Conservation (phyloP, 2,888 invertebrate genomes). For the Acrocyrtus sp. region DNA sequence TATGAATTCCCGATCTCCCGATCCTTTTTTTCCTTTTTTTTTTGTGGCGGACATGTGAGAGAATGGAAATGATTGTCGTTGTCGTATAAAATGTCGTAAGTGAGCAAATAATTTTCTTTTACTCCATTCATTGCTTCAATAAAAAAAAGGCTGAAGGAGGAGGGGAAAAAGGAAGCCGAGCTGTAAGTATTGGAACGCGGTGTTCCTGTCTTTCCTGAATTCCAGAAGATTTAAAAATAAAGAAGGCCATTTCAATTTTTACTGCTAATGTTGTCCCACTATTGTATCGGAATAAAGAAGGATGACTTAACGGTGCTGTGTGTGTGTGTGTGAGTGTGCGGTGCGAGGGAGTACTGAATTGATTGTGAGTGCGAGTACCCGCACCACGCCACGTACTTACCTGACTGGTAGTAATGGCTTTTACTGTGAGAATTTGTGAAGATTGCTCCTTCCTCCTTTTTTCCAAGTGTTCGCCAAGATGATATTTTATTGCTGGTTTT, state of each 20-base stretch:
- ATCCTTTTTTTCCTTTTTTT: background rate
- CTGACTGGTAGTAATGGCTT: background rate
- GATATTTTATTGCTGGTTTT: conserved; percentile 17
- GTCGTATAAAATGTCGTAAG: conserved; percentile 26
- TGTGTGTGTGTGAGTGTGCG: conserved; percentile 3
- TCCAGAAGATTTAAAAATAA: conserved; percentile 48
- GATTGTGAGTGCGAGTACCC: conserved; percentile 19
- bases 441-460: background rate
- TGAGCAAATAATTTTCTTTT: conserved; percentile 44
- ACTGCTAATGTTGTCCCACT: conserved; percentile 25
- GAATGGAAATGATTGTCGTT: conserved; percentile 21
- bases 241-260: conserved; percentile 46
- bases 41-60: background rate
- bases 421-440: conserved; percentile 16
- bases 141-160: no score
- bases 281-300: no score
- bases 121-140: conserved; percentile 31
- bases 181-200: conserved; percentile 37
- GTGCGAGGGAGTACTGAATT: conserved; percentile 21
- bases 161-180: no score
- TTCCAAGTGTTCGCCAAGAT: conserved; percentile 10
- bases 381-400: conserved; percentile 6
- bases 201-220: conserved; percentile 36
- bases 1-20: no score
- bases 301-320: background rate